phyloP scores from a whole-genome alignment of 2,113 vertebrate species.

The Tympanuchus pallidicinctus region DNA sequence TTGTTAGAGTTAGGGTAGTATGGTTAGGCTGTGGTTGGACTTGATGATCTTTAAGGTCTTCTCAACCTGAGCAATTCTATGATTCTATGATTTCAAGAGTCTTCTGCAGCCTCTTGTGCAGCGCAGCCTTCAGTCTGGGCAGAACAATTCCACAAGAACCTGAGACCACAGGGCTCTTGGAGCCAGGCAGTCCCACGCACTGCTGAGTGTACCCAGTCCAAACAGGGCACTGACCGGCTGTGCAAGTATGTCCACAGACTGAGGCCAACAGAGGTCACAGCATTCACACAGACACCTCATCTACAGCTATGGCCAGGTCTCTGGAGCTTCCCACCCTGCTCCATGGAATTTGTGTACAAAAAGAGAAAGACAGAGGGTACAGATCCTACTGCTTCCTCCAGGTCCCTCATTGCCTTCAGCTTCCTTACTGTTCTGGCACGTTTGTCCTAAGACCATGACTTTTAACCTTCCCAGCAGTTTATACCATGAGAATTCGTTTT shows the following conservation, averaged over 20 bases:
- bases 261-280: neutral
- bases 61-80: too few relatives aligned
- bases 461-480: neutral
- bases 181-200: neutral
- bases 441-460: neutral
- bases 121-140: neutral
- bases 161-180: neutral
- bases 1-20: too few relatives aligned
- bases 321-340: neutral
- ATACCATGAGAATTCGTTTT: neutral
- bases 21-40: too few relatives aligned
- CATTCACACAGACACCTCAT: neutral
- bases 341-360: neutral
- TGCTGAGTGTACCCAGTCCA: accelerated
- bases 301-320: neutral
- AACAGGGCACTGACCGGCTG: neutral
- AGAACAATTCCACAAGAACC: neutral
- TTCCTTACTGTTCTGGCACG: neutral
- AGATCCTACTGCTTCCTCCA: neutral
- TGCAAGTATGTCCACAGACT: neutral
- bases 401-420: neutral
- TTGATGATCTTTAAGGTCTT: too few relatives aligned
- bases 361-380: neutral
- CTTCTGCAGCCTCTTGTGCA: neutral
- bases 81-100: neutral